phyloP scores from a whole-genome alignment of 2,888 invertebrate species.

The Melikaiella ostensackeni region DNA sequence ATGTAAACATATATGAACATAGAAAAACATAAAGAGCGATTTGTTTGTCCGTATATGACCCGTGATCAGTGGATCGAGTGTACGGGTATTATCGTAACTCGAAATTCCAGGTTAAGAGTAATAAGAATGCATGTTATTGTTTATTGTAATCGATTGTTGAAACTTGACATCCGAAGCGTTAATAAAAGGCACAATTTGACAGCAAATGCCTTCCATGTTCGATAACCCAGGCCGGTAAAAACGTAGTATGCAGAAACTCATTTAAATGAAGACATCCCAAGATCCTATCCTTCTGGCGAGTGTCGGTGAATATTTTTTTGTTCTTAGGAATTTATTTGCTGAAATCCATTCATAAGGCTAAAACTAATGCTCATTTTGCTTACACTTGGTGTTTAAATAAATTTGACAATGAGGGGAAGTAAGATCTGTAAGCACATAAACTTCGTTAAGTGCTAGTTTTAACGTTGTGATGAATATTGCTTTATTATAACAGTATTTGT shows the following conservation, averaged over 20 bases:
- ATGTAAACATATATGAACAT: conserved; percentile 31
- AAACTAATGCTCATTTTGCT: background rate
- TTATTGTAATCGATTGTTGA: conserved; percentile 8
- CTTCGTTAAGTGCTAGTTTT: background rate
- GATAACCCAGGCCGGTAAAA: conserved; percentile 58
- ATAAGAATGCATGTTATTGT: conserved; percentile 25
- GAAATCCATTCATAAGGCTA: background rate
- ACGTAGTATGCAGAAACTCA: conserved; percentile 57
- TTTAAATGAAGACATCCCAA: conserved; percentile 56
- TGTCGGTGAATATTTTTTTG: conserved; percentile 34
- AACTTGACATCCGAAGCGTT: conserved; percentile 23
- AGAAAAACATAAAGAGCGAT: conserved; percentile 32
- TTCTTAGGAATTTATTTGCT: background rate
- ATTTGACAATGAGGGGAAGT: too few species aligned
- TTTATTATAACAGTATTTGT: background rate
- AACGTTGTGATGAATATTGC: background rate
- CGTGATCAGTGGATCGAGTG: background rate
- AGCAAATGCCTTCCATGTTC: conserved; percentile 46
- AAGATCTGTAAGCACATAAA: too few species aligned
- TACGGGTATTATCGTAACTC: background rate
- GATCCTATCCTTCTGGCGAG: conserved; percentile 49
- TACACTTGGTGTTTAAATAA: too few species aligned
- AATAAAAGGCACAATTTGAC: conserved; percentile 50
- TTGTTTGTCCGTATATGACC: conserved; percentile 19
- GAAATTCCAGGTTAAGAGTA: background rate